Evolutionary conservation across 2,113 vertebrate species (phyloP), one percentile per base, ranked within the genome.

Genomic region (Anoplopoma fimbria): DNA sequence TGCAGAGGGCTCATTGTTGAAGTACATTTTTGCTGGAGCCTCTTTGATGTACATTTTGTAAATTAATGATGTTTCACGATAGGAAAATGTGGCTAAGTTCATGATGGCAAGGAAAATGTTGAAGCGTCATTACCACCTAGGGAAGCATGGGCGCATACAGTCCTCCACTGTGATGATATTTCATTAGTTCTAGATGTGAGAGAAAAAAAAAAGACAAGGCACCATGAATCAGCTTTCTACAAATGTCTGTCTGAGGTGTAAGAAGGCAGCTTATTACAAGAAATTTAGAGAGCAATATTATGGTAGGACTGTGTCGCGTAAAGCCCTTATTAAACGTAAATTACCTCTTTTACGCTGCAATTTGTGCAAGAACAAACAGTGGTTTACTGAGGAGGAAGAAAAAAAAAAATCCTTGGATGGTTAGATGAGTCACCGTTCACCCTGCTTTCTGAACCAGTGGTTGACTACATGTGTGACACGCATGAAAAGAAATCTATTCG

Each of bases 351-450:
- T 63, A 53, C 1, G 6, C 42, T 76, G 40, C 58, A 74, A 75
- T 62, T 86, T 82, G 78, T 25, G 51, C 6, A 36, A 62, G 33
- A 84, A 89, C 75, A 85, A 88, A 87, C 72, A 69, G 47, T 3
- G 2, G 23, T 87, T 78, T 53, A 40, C 25, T 31, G 25, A 60
- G n/a, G 6, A 80, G 27, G 49, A n/a, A n/a, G n/a, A n/a, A n/a
- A n/a, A n/a, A n/a, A n/a, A n/a, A n/a, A n/a, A n/a, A n/a, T n/a
- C n/a, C n/a, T n/a, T n/a, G n/a, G n/a, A 81, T 77, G 73, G 69
- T 78, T 61, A 69, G 75, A 90, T 92, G 89, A 92, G 80, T 90
- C 89, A 92, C 69, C 53, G 14, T 53, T 78, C 88, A 77, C 71
- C 67, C 82, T 84, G 87, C n/a, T n/a, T 71, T 85, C 74, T 82